Percentiles rank a stretch among this genome's conserved stretches.
These are phyloP conservation scores for Porites rus DNA, from an alignment of 92 coral and sea anemone species.

Conservation along the genomic window DNA sequence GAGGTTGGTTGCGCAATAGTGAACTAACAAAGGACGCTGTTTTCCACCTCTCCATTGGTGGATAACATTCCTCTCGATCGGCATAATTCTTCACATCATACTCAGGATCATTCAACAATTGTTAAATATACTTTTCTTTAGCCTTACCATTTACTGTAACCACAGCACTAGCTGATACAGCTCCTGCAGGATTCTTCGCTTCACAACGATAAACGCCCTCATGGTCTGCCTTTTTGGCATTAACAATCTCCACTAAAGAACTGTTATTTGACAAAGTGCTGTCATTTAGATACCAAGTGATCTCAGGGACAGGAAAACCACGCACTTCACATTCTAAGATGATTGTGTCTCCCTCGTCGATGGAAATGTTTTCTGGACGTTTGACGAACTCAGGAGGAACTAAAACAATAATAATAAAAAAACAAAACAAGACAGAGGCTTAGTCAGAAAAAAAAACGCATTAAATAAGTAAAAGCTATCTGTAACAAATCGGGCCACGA, in stretches of 20 bases:
- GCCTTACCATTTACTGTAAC: slow-evolving; percentile 43
- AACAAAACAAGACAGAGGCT: not conserved
- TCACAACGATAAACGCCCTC: slow-evolving; percentile 76
- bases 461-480: too few relatives aligned
- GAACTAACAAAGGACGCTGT: too few relatives aligned
- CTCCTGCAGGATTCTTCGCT: slow-evolving; percentile 71
- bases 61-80: too few relatives aligned
- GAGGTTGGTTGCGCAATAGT: too few relatives aligned
- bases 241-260: slow-evolving; percentile 60
- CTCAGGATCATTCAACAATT: too few relatives aligned
- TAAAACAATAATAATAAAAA: slow-evolving; percentile 10
- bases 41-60: too few relatives aligned
- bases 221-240: slow-evolving; percentile 53
- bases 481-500: too few relatives aligned
- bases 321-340: slow-evolving; percentile 70
- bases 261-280: slow-evolving; percentile 44
- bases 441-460: not conserved
- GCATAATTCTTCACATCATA: too few relatives aligned
- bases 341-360: slow-evolving; percentile 76
- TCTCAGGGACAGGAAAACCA: slow-evolving; percentile 80
- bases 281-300: slow-evolving; percentile 77
- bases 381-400: slow-evolving; percentile 71
- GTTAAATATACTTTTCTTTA: not conserved
- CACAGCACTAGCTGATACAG: slow-evolving; percentile 63
- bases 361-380: slow-evolving; percentile 64